Percentiles rank a stretch among this genome's conserved stretches.
These are phyloP conservation scores for Stenchaetothrips biformis DNA, from an alignment of 2,888 invertebrate genomes.

Conservation along the genomic window DNA sequence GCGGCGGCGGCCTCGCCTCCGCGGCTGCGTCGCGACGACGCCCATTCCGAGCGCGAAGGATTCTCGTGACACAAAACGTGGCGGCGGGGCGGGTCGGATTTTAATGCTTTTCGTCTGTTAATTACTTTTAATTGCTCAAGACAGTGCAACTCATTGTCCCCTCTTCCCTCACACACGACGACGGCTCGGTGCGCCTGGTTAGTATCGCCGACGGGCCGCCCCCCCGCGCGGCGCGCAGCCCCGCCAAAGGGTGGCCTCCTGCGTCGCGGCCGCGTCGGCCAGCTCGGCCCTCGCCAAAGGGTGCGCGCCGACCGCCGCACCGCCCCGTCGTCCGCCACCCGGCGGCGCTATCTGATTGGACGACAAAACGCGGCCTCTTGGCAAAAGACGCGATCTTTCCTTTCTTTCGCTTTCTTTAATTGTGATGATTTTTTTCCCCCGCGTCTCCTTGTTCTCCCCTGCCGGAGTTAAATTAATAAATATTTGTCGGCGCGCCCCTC, in stretches of 20 bases:
- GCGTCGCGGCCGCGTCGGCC: too few relatives aligned
- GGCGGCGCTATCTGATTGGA: too few relatives aligned
- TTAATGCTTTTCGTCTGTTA: conserved; percentile 21
- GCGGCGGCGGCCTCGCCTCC: neutral
- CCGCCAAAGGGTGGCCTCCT: too few relatives aligned
- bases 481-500: neutral
- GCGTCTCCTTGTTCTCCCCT: neutral
- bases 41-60: neutral
- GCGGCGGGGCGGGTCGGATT: conserved; percentile 5
- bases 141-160: neutral
- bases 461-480: conserved; percentile 16
- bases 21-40: neutral
- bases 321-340: too few relatives aligned
- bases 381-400: too few relatives aligned
- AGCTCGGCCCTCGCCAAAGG: too few relatives aligned
- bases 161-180: too few relatives aligned
- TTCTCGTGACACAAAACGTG: neutral
- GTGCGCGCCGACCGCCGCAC: too few relatives aligned
- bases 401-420: neutral
- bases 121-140: conserved; percentile 16
- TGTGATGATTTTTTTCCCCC: neutral
- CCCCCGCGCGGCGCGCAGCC: too few relatives aligned
- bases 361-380: too few relatives aligned
- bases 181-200: too few relatives aligned
- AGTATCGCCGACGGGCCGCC: too few relatives aligned